Percentiles rank a stretch among this genome's conserved stretches.
Evolutionary conservation across 2,888 invertebrate species (phyloP).

Genomic region (Cephus rjabovi): DNA sequence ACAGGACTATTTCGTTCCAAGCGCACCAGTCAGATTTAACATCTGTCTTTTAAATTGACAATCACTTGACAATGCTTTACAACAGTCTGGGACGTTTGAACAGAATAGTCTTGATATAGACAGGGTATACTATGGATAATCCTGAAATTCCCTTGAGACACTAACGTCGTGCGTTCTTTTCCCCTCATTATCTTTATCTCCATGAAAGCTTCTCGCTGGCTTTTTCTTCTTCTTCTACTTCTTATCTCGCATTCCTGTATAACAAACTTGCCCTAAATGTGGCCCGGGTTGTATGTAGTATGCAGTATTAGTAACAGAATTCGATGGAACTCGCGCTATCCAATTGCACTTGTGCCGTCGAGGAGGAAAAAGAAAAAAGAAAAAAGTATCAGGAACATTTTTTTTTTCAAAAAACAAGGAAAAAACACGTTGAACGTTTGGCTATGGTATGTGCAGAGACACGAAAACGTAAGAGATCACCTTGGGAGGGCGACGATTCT

Average conservation of each 20-base stretch:
- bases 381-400: neutral
- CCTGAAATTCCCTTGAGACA: neutral
- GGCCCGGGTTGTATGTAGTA: neutral
- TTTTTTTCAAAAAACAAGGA: neutral
- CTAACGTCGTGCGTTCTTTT: neutral
- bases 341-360: neutral
- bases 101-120: neutral
- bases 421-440: neutral
- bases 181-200: neutral
- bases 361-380: conserved; percentile 10
- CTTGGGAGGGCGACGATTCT: conserved; percentile 68
- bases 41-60: neutral
- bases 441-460: conserved; percentile 47
- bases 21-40: neutral
- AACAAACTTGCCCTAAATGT: neutral
- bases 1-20: neutral
- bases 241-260: neutral
- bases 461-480: conserved; percentile 63
- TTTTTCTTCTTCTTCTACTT: neutral
- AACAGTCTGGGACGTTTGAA: neutral
- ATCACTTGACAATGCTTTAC: neutral
- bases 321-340: neutral
- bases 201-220: neutral
- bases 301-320: neutral
- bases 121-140: neutral